Base-by-base conservation (phyloP, 2,797 vertebrate genomes). In the Cephalopachus bancanus region DNA sequence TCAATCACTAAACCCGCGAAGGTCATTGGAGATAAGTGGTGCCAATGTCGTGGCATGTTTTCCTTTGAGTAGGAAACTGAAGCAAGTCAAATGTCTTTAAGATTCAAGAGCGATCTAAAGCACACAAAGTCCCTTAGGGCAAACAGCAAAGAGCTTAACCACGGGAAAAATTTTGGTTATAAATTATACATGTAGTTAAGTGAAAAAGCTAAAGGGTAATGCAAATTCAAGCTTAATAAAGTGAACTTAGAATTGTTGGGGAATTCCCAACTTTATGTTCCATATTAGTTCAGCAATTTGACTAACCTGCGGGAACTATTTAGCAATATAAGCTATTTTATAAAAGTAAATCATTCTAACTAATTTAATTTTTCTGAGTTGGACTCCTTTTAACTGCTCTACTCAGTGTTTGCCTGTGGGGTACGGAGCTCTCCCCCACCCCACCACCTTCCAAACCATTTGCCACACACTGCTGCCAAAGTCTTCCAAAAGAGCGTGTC, bases 311-410 rank as follows among this genome's bases (percentile, higher is more conserved):
- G 89, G 65, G 60, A 91, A 67, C 24, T 83, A 62, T 74, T 33
- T 22, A 67, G 69, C 37, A 78, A 95, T 64, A 69, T 20, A 89
- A n/a, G 49, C 59, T 49, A 59, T 28, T 92, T 87, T 37, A 53
- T 55, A 78, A 79, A 86, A 17, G 1, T 14, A 74, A 92, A 75
- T 72, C 64, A 86, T 67, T 19, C n/a, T 81, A 71, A 93, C n/a
- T 51, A 93, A 95, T 93, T 88, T 53, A 93, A 75, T 79, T 93
- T 93, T 79, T 55, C 78, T 81, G 26, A 88, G 20, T 59, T 74
- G 44, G 20, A 67, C 55, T 94, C 86, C 55, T 94, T 88, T 88
- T 33, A 83, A 75, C 5, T 26, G 30, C 78, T 1, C 30, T 83
- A 16, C 76, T 59, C 8, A 15, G 7, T 1, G 4, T n/a, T 87